These are phyloP conservation scores for Rhyacichthys aspro DNA, from an alignment of 2,797 vertebrate species.

Conservation along the genomic window DNA sequence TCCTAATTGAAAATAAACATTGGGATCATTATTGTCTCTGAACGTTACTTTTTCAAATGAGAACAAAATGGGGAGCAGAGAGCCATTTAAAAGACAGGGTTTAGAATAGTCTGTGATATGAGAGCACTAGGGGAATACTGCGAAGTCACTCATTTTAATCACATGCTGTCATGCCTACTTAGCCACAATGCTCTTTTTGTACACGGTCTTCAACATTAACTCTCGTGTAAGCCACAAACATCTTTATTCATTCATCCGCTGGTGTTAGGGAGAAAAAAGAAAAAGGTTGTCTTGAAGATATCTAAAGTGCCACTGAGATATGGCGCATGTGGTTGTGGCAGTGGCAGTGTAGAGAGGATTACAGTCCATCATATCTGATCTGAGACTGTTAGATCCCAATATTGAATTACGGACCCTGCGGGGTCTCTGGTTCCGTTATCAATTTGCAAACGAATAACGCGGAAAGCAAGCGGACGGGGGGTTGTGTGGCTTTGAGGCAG, in stretches of 20 bases:
- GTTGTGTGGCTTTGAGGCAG: constrained; percentile 37
- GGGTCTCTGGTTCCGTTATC: constrained; percentile 76
- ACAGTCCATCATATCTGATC: constrained; percentile 81
- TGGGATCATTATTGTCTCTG: constrained; percentile 49
- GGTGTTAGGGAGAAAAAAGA: constrained; percentile 23
- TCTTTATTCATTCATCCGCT: constrained; percentile 19
- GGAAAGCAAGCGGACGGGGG: constrained; percentile 24
- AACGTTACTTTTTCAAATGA: constrained; percentile 44
- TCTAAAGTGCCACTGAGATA: constrained; percentile 62
- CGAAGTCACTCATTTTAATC: constrained; percentile 58
- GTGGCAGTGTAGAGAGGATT: constrained; percentile 73
- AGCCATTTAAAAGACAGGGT: constrained; percentile 35
- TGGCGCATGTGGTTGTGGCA: constrained; percentile 52
- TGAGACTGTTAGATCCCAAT: constrained; percentile 77
- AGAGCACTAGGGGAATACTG: constrained; percentile 23
- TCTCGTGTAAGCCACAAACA: constrained; percentile 30
- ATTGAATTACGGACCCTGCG: constrained; percentile 78
- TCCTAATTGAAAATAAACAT: constrained; percentile 66
- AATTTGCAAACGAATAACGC: constrained; percentile 72
- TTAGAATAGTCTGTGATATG: constrained; percentile 16
- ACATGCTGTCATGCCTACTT: constrained; percentile 55
- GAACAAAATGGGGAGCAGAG: constrained; percentile 38
- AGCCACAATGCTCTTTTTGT: constrained; percentile 32
- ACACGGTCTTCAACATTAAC: constrained; percentile 13
- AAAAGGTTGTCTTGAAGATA: constrained; percentile 33